Evolutionary conservation across 2,797 vertebrate genomes (phyloP), one percentile per base, ranked within the genome.

Genomic region (Pseudochaenichthys georgianus): DNA sequence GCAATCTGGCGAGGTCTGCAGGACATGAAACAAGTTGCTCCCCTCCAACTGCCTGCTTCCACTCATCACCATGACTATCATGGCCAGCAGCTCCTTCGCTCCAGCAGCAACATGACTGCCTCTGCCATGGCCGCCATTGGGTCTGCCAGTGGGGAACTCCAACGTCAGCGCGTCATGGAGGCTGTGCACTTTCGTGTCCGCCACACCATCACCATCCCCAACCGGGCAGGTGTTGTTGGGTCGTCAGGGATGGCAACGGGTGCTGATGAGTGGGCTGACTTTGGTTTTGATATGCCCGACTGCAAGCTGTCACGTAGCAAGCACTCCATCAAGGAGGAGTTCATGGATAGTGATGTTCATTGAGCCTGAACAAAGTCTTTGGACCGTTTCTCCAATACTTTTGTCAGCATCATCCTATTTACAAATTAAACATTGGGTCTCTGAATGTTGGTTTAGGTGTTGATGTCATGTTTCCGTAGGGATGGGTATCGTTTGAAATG

Each of bases 121-220:
- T 89, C 97, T 41, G 94, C 95, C 2, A 96, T 97, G 42, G 94
- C 95, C 0, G 93, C 95, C 77, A 96, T 99, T 64, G 95, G 98
- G 3, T 95, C 96, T 10, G 77, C 95, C 4, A 89, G 97, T 0
- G 98, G 97, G 0, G 98, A 99, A 90, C 95, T 99, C 78, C 98
- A 99, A 87, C 95, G 98, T 31, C 98, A 99, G 92, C 96, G 98
- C 0, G 98, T 99, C 81, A 99, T 99, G 98, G 98, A 99, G 90
- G 98, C 98, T 0, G 98, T 99, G 75, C 98, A 99, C 61, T 99
- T 99, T 88, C 96, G 97, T 0, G 98, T 99, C 67, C 98, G 98
- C 19, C 98, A 99, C 94, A 99, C 98, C 91, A 99, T 99, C 91
- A 99, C 98, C 81, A 98, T 99, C 90, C 98, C 98, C 76, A 98